Conservation (phyloP, 1,140 invertebrate genomes). For the silkworm (Bombyx mori) region DNA sequence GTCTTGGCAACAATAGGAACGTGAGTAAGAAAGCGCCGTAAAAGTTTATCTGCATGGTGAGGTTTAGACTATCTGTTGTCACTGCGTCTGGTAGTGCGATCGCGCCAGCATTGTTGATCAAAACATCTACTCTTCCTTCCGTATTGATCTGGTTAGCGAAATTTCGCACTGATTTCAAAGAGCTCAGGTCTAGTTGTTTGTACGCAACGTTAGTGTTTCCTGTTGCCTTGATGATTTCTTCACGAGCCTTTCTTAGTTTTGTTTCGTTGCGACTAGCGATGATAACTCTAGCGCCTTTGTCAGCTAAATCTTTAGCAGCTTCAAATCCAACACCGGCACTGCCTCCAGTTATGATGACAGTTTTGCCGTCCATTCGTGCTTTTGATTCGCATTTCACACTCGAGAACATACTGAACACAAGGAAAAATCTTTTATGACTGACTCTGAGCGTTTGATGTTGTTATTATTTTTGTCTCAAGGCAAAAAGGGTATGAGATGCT, state of each 20-base stretch:
- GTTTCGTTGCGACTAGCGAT: conserved; percentile 79
- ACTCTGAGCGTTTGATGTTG: conserved; percentile 17
- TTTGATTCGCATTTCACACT: conserved; percentile 36
- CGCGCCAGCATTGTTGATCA: conserved; percentile 84
- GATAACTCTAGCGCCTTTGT: conserved; percentile 80
- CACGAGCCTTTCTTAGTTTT: conserved; percentile 59
- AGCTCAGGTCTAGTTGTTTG: conserved; percentile 43
- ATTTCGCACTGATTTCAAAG: conserved; percentile 49
- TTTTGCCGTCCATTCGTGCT: conserved; percentile 73
- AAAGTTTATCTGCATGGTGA: conserved; percentile 77
- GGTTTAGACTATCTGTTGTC: conserved; percentile 78
- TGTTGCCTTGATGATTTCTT: conserved; percentile 39
- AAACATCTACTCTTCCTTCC: conserved; percentile 74
- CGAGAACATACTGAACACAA: conserved; percentile 6
- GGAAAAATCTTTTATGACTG: background rate
- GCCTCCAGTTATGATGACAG: conserved; percentile 85
- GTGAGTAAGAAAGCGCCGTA: conserved; percentile 83
- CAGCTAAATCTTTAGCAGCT: conserved; percentile 78
- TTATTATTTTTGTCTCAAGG: conserved; percentile 16
- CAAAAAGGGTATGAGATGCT: conserved; percentile 15
- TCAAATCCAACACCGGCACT: conserved; percentile 90
- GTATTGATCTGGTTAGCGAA: conserved; percentile 44
- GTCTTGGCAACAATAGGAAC: conserved; percentile 75
- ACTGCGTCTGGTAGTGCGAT: conserved; percentile 57
- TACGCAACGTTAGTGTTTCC: conserved; percentile 40